A percentile compares a stretch with the other conserved stretches of the same genome.
Evolutionary conservation across 2,888 invertebrate genomes (phyloP).

Genomic region (Drosophila differens): DNA sequence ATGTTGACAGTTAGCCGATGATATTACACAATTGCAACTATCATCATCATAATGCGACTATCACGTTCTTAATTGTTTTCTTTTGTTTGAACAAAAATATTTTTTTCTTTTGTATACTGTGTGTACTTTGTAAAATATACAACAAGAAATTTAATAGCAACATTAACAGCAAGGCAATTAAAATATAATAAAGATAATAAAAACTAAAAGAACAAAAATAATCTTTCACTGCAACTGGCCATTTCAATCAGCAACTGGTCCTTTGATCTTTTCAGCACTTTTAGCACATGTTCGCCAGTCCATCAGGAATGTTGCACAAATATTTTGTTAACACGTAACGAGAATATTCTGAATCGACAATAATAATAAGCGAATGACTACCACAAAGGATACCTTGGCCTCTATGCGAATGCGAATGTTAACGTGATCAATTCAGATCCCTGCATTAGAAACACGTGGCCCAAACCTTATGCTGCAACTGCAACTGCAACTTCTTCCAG

Average conservation of each 20-base stretch:
- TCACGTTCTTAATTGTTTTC: constrained; percentile 37
- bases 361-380: too few relatives aligned
- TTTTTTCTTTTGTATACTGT: constrained; percentile 61
- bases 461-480: too few relatives aligned
- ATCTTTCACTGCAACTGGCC: background rate
- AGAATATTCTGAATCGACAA: too few relatives aligned
- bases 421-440: too few relatives aligned
- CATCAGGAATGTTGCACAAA: background rate
- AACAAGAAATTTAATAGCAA: constrained; percentile 72
- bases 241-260: background rate
- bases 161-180: constrained; percentile 76
- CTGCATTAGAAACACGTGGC: too few relatives aligned
- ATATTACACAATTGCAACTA: constrained; percentile 12
- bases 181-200: constrained; percentile 73
- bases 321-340: too few relatives aligned
- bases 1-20: constrained; percentile 17
- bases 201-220: background rate
- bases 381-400: too few relatives aligned
- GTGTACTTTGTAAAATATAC: constrained; percentile 79
- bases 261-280: background rate
- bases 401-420: too few relatives aligned
- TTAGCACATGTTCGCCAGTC: too few relatives aligned
- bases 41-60: constrained; percentile 10
- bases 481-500: too few relatives aligned
- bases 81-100: constrained; percentile 8